Conservation (phyloP, 2,113 vertebrate genomes). For the Clarias batrachus region DNA sequence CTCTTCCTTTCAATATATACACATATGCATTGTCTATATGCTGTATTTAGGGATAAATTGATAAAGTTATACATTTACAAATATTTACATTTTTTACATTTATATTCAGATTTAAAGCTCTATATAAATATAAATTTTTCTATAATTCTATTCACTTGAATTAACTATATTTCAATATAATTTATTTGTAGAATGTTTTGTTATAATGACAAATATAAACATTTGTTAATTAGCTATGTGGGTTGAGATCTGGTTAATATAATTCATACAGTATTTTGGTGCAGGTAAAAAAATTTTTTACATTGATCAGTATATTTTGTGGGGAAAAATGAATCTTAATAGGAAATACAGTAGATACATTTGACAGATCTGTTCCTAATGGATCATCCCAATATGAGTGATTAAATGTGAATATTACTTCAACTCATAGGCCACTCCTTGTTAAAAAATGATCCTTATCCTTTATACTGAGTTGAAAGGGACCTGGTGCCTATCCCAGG, state of each 20-base stretch:
- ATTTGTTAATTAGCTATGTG: neutral
- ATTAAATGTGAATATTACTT: neutral
- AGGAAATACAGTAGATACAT: neutral
- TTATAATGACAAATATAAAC: neutral
- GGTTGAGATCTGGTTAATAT: neutral
- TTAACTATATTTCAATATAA: neutral
- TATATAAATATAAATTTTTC: too few species aligned
- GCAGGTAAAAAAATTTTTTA: neutral
- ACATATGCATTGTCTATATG: too few species aligned
- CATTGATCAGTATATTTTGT: neutral
- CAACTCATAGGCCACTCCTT: neutral
- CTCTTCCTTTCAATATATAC: too few species aligned
- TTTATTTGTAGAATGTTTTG: neutral
- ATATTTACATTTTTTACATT: too few species aligned
- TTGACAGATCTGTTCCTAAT: neutral
- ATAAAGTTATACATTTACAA: too few species aligned
- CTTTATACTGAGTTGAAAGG: too few species aligned
- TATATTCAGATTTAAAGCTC: too few species aligned
- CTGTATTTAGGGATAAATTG: too few species aligned
- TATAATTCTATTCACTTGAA: too few species aligned
- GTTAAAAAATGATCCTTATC: too few species aligned
- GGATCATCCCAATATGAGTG: neutral
- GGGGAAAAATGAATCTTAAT: too few species aligned
- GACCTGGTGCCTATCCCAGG: too few species aligned
- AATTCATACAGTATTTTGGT: neutral